Evolutionary conservation across 2,797 vertebrate genomes (phyloP).

Genomic region (Poeciliopsis turneri): DNA sequence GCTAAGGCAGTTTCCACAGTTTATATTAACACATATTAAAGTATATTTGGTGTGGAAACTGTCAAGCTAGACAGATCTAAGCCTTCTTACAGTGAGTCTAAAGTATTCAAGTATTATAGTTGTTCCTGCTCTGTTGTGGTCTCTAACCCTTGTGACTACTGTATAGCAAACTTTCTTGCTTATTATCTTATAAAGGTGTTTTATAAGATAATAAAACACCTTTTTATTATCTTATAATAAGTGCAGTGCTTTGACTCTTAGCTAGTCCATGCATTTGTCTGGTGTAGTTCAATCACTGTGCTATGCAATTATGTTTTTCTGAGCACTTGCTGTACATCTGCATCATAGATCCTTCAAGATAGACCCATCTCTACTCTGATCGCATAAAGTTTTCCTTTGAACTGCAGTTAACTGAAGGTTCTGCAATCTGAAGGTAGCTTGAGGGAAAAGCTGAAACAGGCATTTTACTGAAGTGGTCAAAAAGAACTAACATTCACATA

Average conservation of each 20-base stretch:
- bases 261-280: neutral
- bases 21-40: neutral
- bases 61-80: neutral
- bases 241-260: neutral
- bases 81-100: neutral
- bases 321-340: neutral
- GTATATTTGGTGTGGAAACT: neutral
- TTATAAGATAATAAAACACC: no score
- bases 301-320: neutral
- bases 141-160: neutral
- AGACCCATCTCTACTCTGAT: neutral
- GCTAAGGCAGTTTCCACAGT: neutral
- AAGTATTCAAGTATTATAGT: neutral
- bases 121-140: neutral
- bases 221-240: neutral
- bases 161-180: neutral
- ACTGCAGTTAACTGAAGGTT: neutral
- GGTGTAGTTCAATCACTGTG: slow-evolving; percentile 1
- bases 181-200: neutral
- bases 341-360: neutral
- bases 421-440: neutral
- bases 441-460: slow-evolving; percentile 47
- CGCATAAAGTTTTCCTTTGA: neutral
- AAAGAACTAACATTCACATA: slow-evolving; percentile 42
- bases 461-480: slow-evolving; percentile 70